These are phyloP conservation scores for Sorex araneus DNA, from an alignment of 2,113 vertebrate genomes.

Conservation along the genomic window DNA sequence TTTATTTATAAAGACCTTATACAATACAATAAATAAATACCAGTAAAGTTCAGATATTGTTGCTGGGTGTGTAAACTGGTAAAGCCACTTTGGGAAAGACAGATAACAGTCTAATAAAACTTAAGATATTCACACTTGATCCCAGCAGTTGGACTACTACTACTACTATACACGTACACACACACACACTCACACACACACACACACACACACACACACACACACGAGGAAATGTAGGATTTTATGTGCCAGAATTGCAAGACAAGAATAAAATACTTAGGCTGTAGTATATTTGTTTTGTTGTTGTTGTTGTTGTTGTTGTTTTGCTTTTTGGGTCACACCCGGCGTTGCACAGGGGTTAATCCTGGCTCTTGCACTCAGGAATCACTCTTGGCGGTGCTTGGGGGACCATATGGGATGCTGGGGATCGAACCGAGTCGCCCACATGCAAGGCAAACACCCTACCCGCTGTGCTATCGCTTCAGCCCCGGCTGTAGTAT, in stretches of 20 bases:
- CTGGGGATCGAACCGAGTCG: no score
- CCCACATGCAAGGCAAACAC: no score
- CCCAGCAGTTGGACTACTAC: no score
- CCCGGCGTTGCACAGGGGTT: no score
- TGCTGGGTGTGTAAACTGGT: conserved; percentile 11
- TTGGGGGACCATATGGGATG: no score
- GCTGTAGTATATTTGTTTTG: background rate
- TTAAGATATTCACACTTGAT: conserved; percentile 13
- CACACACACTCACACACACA: no score
- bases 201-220: background rate
- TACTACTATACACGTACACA: no score
- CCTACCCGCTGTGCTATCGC: no score
- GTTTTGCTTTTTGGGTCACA: no score
- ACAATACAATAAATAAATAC: conserved; percentile 47
- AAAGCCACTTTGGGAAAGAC: conserved; percentile 51
- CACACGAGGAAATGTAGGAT: background rate
- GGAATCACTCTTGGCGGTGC: no score
- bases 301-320: no score
- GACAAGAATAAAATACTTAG: conserved; percentile 19
- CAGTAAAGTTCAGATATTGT: background rate
- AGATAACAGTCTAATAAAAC: conserved; percentile 40
- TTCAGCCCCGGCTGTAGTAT: conserved; percentile 13
- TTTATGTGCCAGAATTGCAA: background rate
- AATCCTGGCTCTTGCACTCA: no score
- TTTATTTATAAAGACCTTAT: background rate